Evolutionary conservation across 2,888 invertebrate genomes (phyloP), one percentile per base, ranked within the genome.

Genomic region (Drosophila phalerata): DNA sequence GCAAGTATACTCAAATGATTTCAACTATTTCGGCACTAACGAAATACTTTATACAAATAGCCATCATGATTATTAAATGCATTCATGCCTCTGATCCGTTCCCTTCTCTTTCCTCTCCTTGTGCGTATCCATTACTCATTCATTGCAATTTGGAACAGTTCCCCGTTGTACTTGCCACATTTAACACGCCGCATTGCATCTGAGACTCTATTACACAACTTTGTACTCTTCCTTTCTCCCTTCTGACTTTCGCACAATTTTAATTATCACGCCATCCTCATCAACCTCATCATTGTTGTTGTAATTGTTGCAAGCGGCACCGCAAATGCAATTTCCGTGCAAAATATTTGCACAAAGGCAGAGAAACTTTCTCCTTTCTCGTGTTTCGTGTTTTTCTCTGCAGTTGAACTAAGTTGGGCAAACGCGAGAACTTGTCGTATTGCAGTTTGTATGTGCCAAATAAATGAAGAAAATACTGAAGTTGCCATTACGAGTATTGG

Each of bases 321-420:
- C 73, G 55, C 84, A 84, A 86, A 74, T 83, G 81, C 87, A 86
- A 85, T 78, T 83, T 87, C 73, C 73, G 70, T 75, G 68, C 72
- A 81, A 81, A 81, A 85, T 73, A 85, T 87, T 83, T 83, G 40
- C 69, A 81, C 70, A 87, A 83, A 85, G 68, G 65, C 53, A 61
- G 40, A 55, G 45, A 82, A 83, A 76, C 68, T 76, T 82, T 53
- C 40, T 52, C 53, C 60, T 52, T 38, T 40, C 52, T 38, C 22
- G 22, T 9, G n/a, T 22, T n/a, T 9, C 15, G 10, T 28, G n/a
- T 38, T 38, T 40, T 30, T 28, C 53, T 47, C 15, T 15, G 9
- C 32, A 37, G 47, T 40, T 74, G 8, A 45, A 28, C 49, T 67
- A 68, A 58, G 55, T 47, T 74, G 22, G 38, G 34, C 52, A 67